Conservation (phyloP, 2,888 invertebrate species). For the Tribolium freemani region DNA sequence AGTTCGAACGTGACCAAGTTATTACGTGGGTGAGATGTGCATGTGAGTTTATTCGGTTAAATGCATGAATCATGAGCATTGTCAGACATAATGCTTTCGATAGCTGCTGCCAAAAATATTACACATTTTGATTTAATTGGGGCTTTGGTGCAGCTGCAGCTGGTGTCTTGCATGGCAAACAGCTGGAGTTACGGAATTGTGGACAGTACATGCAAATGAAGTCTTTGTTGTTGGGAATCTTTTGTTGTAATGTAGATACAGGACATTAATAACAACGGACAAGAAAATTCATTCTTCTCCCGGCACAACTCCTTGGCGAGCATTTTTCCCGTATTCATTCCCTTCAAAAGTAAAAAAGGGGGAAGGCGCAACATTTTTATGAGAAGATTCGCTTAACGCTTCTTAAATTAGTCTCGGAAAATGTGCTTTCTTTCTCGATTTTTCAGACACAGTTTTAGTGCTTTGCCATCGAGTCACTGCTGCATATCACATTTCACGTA, state of each 20-base stretch:
- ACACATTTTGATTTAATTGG: neutral
- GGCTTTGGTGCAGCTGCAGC: neutral
- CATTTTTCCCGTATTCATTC: slow-evolving; percentile 13
- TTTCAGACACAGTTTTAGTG: neutral
- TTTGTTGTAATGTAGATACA: slow-evolving; percentile 35
- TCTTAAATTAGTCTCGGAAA: slow-evolving; percentile 3
- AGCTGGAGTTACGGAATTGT: neutral
- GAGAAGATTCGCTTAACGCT: slow-evolving; percentile 16
- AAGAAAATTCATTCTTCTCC: slow-evolving; percentile 35
- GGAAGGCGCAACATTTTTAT: neutral
- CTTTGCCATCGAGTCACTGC: neutral
- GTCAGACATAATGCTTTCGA: slow-evolving; percentile 6
- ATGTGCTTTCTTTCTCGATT: slow-evolving; percentile 7
- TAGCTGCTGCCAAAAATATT: neutral
- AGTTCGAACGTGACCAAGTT: slow-evolving; percentile 39
- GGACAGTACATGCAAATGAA: slow-evolving; percentile 26
- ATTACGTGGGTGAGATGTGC: slow-evolving; percentile 31
- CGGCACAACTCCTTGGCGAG: slow-evolving; percentile 8
- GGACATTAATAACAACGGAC: slow-evolving; percentile 33
- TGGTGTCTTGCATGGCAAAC: neutral
- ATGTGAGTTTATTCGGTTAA: slow-evolving; percentile 30
- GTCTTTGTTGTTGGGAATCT: slow-evolving; percentile 31
- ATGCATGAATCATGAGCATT: slow-evolving; percentile 35
- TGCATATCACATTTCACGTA: neutral
- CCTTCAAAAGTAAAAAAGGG: neutral